Base-by-base conservation (phyloP, 2,888 invertebrate species). In the Drosophila vallismaia region DNA sequence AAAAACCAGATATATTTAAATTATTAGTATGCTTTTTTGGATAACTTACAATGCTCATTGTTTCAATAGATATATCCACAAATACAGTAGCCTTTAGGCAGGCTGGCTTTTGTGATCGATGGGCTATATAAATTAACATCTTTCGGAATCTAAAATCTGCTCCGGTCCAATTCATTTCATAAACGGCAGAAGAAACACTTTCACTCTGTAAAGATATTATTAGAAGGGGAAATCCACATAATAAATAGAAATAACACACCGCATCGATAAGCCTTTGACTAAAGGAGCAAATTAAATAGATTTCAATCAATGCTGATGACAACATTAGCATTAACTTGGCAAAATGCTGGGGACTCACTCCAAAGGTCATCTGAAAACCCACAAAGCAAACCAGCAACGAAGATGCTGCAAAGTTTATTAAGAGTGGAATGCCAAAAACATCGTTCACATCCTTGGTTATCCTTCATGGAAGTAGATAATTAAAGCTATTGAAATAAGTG, bases 341-440 rank as follows among this genome's bases (percentile, higher is more conserved):
- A 0, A 75, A 4, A 0, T 76, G 60, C 5, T 81, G 79, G 0
- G 77, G 52, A 4, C 64, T 72, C 0, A 75, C 45, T 0, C 81
- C 84, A 4, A 85, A 68, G 2, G 88, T 89, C 56, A 88, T 77
- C 62, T 88, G 89, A 54, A 91, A 90, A 19, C 90, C 90, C 71
- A 90, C 68, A 52, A 91, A 88, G 60, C 91, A 91, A 46, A 91
- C 89, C 4, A 89, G 67, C 24, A 91, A 58, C 0, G 90, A 88
- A 0, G 90, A 89, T 2, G 87, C 77, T 4, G 87, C 42, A 33
- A 89, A 87, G 53, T 90, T 91, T 7, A 89, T 63, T 3, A 91
- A 63, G 12, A 91, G 59, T 0, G 90, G 77, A 0, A 89, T 53
- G 0, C 90, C 90, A 53, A 91, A 91, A 0, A 90, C 79, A 0